Evolutionary conservation across 2,888 invertebrate genomes (phyloP).

Genomic region (Amblyteles armatorius): DNA sequence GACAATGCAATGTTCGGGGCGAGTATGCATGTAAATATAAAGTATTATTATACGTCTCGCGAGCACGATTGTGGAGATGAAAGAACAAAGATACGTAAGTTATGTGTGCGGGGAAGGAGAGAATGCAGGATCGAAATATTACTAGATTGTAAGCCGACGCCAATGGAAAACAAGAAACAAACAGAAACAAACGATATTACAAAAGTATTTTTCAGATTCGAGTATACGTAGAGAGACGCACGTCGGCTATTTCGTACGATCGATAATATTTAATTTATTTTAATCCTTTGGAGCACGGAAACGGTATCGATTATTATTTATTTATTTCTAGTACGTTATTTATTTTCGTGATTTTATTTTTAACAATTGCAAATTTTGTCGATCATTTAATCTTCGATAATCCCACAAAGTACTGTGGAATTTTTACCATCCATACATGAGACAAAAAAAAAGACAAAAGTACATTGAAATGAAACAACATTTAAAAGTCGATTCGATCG

Average conservation of each 20-base stretch:
- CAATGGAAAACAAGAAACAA: slow-evolving; percentile 70
- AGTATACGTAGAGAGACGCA: slow-evolving; percentile 73
- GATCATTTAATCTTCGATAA: background rate
- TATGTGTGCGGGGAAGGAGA: slow-evolving; percentile 31
- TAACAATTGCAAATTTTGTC: background rate
- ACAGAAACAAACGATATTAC: slow-evolving; percentile 69
- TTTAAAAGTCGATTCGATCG: slow-evolving; percentile 62
- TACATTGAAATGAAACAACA: slow-evolving; percentile 23
- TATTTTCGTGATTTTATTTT: background rate
- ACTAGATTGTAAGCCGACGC: slow-evolving; percentile 70
- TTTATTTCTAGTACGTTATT: background rate
- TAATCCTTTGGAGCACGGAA: background rate
- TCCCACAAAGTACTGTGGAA: background rate
- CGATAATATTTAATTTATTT: background rate
- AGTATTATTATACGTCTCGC: slow-evolving; percentile 31
- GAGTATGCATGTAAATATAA: slow-evolving; percentile 57
- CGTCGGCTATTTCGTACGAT: slow-evolving; percentile 49
- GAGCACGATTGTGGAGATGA: slow-evolving; percentile 34
- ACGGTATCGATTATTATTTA: background rate
- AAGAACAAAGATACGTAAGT: slow-evolving; percentile 33
- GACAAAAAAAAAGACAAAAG: background rate
- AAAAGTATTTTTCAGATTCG: slow-evolving; percentile 79
- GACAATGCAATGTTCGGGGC: slow-evolving; percentile 23
- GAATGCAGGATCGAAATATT: slow-evolving; percentile 64
- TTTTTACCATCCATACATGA: background rate